Conservation (phyloP, 2,797 vertebrate genomes). For the Sebastes elongatus region DNA sequence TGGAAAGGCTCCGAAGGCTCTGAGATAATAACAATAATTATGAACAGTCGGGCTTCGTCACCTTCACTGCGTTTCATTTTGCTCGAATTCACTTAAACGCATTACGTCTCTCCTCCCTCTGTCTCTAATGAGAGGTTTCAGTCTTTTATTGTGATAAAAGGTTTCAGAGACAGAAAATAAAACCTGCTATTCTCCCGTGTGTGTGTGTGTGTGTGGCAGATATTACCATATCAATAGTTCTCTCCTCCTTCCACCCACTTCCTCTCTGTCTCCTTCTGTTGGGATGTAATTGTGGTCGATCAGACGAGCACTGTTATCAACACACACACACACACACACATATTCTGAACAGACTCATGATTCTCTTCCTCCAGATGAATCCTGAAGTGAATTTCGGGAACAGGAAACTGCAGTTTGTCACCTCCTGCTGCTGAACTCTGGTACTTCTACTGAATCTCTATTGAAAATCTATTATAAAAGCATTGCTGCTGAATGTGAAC, state of each 20-base stretch:
- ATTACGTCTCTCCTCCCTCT: conserved; percentile 18
- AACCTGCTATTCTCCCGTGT: conserved; percentile 6
- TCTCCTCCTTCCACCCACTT: conserved; percentile 58
- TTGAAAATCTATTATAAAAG: background rate
- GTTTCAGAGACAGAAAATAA: conserved; percentile 51
- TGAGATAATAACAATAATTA: conserved; percentile 34
- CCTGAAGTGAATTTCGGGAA: background rate
- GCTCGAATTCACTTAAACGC: conserved; percentile 29
- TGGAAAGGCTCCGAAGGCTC: conserved; percentile 22
- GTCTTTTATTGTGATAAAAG: conserved; percentile 39
- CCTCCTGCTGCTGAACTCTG: background rate
- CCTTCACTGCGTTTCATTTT: background rate
- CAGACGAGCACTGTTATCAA: conserved; percentile 43
- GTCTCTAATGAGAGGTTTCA: conserved; percentile 56
- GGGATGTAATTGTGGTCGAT: conserved; percentile 63
- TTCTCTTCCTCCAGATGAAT: background rate
- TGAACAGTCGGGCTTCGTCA: conserved; percentile 11
- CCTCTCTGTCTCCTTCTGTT: conserved; percentile 37
- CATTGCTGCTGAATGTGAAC: no score
- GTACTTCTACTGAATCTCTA: background rate
- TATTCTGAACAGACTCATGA: no score
- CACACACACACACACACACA: conserved; percentile 2
- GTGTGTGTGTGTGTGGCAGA: background rate
- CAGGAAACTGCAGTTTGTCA: background rate
- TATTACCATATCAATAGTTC: conserved; percentile 68